Evolutionary conservation across 2,113 vertebrate genomes (phyloP).

Genomic region (Hippotragus niger): DNA sequence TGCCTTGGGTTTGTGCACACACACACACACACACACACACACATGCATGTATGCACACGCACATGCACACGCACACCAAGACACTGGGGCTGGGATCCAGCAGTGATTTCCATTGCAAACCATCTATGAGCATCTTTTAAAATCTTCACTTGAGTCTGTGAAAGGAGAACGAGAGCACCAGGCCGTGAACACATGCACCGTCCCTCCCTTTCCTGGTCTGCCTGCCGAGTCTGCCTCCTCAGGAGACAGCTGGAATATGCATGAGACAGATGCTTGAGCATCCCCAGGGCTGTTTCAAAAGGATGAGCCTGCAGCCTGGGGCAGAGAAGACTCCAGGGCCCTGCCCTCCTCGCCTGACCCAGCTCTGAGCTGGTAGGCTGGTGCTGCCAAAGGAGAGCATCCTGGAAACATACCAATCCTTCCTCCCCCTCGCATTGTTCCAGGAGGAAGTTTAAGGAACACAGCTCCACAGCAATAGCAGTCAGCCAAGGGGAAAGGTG

Average conservation of each 20-base stretch:
- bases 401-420: background rate
- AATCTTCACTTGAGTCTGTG: background rate
- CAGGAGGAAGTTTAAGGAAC: background rate
- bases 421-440: background rate
- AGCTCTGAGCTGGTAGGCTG: background rate
- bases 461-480: background rate
- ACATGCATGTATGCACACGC: no score
- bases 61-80: background rate
- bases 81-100: background rate
- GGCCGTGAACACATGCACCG: background rate
- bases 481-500: background rate
- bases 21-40: background rate
- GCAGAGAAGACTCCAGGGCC: background rate
- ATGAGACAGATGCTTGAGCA: background rate
- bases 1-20: background rate
- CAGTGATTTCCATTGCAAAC: background rate
- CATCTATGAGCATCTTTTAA: background rate
- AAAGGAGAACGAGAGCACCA: background rate
- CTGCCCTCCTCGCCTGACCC: background rate
- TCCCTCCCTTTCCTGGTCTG: background rate
- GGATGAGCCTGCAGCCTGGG: background rate
- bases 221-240: background rate
- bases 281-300: background rate
- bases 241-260: background rate
- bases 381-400: fast-evolving